Conservation (phyloP, 2,888 invertebrate species). For the Stenchaetothrips biformis region DNA sequence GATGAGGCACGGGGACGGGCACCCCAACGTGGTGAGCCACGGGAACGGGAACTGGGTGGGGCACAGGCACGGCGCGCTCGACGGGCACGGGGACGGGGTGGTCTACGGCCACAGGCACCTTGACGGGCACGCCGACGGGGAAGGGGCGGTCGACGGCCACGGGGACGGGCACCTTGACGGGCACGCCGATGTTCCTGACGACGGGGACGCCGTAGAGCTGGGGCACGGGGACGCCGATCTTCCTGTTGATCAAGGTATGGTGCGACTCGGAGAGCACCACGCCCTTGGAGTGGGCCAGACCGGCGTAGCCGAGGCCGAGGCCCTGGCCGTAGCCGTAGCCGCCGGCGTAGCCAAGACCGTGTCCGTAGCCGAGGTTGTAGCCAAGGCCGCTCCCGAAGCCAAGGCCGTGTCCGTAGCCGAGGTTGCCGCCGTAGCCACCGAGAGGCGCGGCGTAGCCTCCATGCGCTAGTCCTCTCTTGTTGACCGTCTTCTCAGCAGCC, state of each 20-base stretch:
- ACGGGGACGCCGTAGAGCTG: slow-evolving; percentile 68
- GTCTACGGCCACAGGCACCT: slow-evolving; percentile 68
- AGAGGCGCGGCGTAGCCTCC: neutral
- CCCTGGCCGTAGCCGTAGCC: neutral
- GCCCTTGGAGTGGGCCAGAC: slow-evolving; percentile 9
- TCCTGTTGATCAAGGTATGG: slow-evolving; percentile 15
- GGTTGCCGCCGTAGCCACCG: neutral
- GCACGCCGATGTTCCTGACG: slow-evolving; percentile 48
- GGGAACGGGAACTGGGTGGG: slow-evolving; percentile 63
- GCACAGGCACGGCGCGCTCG: slow-evolving; percentile 64
- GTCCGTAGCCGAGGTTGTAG: too few relatives aligned
- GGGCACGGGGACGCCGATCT: slow-evolving; percentile 46
- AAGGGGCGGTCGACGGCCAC: slow-evolving; percentile 9
- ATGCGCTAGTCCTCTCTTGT: neutral
- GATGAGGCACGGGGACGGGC: slow-evolving; percentile 40
- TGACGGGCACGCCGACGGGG: slow-evolving; percentile 56
- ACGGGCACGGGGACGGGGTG: slow-evolving; percentile 61
- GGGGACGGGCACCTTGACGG: neutral
- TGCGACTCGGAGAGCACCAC: neutral
- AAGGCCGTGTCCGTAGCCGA: neutral
- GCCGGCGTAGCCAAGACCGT: neutral
- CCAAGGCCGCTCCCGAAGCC: neutral
- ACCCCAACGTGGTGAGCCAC: slow-evolving; percentile 40
- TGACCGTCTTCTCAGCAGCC: neutral
- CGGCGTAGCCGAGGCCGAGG: slow-evolving; percentile 1